A percentile compares a stretch with the other conserved stretches of the same genome.
These are phyloP conservation scores for Myopa tessellatipennis DNA, from an alignment of 2,888 invertebrate genomes.

Conservation along the genomic window DNA sequence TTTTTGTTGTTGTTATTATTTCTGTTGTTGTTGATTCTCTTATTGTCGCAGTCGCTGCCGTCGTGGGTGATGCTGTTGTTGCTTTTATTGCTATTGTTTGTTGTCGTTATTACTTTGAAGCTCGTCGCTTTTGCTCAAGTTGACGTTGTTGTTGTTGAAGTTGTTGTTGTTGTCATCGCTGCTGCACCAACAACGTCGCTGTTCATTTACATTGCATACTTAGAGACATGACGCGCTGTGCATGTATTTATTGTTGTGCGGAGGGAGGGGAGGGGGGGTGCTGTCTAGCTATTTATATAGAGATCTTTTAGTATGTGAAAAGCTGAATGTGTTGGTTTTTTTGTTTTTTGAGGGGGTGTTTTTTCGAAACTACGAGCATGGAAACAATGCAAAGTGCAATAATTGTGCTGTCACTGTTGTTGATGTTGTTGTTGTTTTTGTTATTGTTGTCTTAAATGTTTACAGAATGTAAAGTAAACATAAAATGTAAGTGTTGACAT, in stretches of 20 bases:
- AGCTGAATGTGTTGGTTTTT: background rate
- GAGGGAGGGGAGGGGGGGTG: too few species aligned
- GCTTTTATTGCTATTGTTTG: background rate
- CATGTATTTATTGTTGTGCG: background rate
- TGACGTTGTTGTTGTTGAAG: background rate
- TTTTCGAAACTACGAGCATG: background rate
- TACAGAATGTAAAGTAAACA: conserved; percentile 3
- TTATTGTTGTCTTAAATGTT: conserved; percentile 8
- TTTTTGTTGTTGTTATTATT: conserved; percentile 15
- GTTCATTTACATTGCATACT: too few species aligned
- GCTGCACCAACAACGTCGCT: background rate
- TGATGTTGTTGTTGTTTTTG: conserved; percentile 24
- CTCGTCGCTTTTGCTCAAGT: background rate
- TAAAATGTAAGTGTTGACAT: conserved; percentile 18
- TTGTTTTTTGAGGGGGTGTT: background rate
- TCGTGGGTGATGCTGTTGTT: background rate
- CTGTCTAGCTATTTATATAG: too few species aligned
- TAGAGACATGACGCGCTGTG: background rate
- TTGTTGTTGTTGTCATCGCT: background rate
- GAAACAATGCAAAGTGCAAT: conserved; percentile 26
- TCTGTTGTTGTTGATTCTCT: conserved; percentile 24
- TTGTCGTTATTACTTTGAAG: background rate
- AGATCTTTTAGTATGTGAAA: background rate
- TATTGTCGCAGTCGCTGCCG: background rate
- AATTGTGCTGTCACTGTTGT: background rate